Evolutionary conservation across 2,113 vertebrate species (phyloP), one percentile per base, ranked within the genome.

Genomic region (Arizona elegans): DNA sequence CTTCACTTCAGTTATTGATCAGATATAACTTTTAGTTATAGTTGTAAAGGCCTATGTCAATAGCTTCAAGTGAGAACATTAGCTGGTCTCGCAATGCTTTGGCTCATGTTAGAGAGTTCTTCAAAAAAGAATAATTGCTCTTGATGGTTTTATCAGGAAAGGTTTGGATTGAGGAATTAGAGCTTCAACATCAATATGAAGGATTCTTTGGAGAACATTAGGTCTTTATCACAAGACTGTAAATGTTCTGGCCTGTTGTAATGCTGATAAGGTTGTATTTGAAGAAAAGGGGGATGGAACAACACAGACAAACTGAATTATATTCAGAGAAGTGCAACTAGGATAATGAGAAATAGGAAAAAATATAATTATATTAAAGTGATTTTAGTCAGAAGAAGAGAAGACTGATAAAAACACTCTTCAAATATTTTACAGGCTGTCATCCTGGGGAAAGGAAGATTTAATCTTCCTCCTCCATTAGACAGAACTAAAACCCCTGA

Each of bases 1-100:
- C 53, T 92, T 81, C n/a, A 12, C 43, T 92, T 53, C 23, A 58
- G 52, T n/a, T 92, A 92, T 89, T 89, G 87, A 92, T 89, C 38
- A 92, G 81, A 89, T 81, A 70, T 52, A 89, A 89, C 87, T 89
- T 92, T 55, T 58, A 58, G 15, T 85, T 92, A 89, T 89, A 58
- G 38, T 33, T 81, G 8, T 56, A 92, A 89, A 92, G 81, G 62
- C 65, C 65, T 58, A 33, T 89, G 53, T 92, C 65, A 85, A 89
- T 85, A 43, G 53, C 38, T 24, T 62, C 47, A 59, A 87, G 56
- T 65, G 29, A 53, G 58, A 65, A 87, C n/a, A 29, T 55, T 89
- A 89, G 59, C 59, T 55, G 56, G 33, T 38, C 50, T 87, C 15
- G 2, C 13, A 26, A 10, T 17, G 38, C 26, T 89, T 56, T 81